Percentiles rank a stretch among this genome's conserved stretches.
phyloP scores from a whole-genome alignment of 2,797 vertebrate genomes.

The Phrynocephalus forsythii region DNA sequence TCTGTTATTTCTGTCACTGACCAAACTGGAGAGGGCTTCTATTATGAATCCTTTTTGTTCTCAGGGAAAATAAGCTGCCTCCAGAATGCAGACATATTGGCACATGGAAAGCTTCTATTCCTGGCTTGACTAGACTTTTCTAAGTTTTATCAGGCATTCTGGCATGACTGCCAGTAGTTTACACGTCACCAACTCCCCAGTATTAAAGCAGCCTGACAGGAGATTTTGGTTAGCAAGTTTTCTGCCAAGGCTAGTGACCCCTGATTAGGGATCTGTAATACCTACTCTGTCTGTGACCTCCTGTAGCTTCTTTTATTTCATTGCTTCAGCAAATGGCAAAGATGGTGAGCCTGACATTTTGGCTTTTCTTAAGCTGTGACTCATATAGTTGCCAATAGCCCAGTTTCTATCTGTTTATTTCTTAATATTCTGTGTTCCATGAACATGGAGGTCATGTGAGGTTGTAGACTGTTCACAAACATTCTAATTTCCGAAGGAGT shows the following conservation, averaged over 20 bases:
- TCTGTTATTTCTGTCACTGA: conserved; percentile 45
- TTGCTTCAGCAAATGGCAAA: background rate
- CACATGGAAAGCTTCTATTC: too few species aligned
- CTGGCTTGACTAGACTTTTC: background rate
- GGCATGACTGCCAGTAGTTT: too few species aligned
- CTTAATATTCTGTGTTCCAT: background rate
- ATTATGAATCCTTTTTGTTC: conserved; percentile 30
- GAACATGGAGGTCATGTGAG: background rate
- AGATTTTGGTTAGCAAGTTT: background rate
- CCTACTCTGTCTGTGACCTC: background rate
- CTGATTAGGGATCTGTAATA: background rate
- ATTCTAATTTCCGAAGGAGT: background rate
- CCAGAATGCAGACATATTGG: background rate
- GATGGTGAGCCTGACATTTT: background rate
- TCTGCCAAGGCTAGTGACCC: background rate
- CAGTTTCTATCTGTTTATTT: background rate
- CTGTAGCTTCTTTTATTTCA: background rate
- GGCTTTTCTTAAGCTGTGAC: background rate
- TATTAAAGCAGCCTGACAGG: background rate
- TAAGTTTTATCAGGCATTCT: background rate
- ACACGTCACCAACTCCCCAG: background rate
- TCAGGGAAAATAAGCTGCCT: conserved; percentile 10
- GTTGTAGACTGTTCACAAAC: background rate
- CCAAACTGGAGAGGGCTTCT: conserved; percentile 25
- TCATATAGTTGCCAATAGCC: background rate